Evolutionary conservation across 2,797 vertebrate genomes (phyloP).

Genomic region (Tachyglossus aculeatus): DNA sequence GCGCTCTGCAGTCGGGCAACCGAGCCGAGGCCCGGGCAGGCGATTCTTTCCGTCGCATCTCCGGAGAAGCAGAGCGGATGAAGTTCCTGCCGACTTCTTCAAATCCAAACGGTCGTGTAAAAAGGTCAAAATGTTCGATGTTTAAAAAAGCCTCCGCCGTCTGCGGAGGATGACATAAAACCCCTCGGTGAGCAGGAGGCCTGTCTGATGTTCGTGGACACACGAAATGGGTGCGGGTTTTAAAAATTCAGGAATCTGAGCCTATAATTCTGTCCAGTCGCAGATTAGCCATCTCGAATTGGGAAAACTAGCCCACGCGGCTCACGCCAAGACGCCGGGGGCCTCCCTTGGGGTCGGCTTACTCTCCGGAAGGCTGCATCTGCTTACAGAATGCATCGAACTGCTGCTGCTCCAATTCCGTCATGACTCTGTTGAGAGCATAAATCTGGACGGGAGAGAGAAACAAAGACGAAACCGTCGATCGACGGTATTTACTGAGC

Average conservation of each 20-base stretch:
- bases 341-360: conserved; percentile 31
- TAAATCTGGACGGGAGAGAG: conserved; percentile 82
- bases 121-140: conserved; percentile 3
- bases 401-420: conserved; percentile 94
- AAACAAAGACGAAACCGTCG: not conserved
- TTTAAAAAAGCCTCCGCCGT: conserved; percentile 4
- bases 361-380: conserved; percentile 89
- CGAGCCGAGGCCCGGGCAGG: conserved; percentile 12
- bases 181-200: conserved; percentile 19
- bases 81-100: not conserved
- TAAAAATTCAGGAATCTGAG: not conserved
- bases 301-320: not conserved
- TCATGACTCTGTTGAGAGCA: conserved; percentile 97
- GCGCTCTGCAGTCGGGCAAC: not conserved
- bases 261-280: conserved; percentile 15
- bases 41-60: conserved; percentile 34
- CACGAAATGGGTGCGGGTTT: not conserved
- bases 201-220: not conserved
- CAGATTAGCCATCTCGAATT: not conserved
- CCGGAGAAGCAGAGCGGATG: conserved; percentile 37
- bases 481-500: accelerated
- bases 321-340: not conserved
- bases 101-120: conserved; percentile 33
- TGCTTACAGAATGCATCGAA: conserved; percentile 96
- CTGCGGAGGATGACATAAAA: conserved; percentile 27